Evolutionary conservation across 2,797 vertebrate species (phyloP), one percentile per base, ranked within the genome.

Genomic region (Tenualosa ilisha): DNA sequence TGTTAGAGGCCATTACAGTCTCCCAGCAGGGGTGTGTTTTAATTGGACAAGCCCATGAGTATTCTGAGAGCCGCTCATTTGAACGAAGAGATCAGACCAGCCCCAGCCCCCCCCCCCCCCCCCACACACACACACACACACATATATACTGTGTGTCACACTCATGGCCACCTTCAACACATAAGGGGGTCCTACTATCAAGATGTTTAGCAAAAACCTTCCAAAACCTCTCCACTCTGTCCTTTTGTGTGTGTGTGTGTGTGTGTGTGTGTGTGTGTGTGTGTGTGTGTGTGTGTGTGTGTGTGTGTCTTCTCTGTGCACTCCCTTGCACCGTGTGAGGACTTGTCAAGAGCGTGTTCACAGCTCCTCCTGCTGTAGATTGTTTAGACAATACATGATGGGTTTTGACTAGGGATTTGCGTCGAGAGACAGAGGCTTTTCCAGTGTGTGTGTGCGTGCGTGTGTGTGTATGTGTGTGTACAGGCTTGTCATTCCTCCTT

Each of bases 41-140:
- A 95, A 95, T 95, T 95, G 94, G 95, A 93, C 94, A 94, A 94
- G 94, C 92, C 93, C 93, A 92, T 88, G 93, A 92, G 94, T 93
- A 93, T 90, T 94, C 93, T 92, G 92, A 94, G 92, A 91, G 91
- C 90, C 7, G 7, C 8, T n/a, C 84, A 89, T 94, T 93, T 93
- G 92, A 94, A 91, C 86, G 88, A 90, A 90, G 93, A 93, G 91
- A 91, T 93, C 90, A 81, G 63, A 31, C 43, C 72, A 79, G 31
- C 43, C 31, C 72, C 31, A 24, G 31, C 65, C 31, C n/a, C 3
- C 65, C 31, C 65, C 0, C 22, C 13, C 63, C 37, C 24, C 43
- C 37, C 15, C 82, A 61, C 54, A 20, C 40, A 91, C 90, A 89
- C 91, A 92, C 93, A 92, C 92, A 91, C 92, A 90, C 93, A 94